These are phyloP conservation scores for Pherbina coryleti DNA, from an alignment of 2,888 invertebrate genomes.

Conservation along the genomic window DNA sequence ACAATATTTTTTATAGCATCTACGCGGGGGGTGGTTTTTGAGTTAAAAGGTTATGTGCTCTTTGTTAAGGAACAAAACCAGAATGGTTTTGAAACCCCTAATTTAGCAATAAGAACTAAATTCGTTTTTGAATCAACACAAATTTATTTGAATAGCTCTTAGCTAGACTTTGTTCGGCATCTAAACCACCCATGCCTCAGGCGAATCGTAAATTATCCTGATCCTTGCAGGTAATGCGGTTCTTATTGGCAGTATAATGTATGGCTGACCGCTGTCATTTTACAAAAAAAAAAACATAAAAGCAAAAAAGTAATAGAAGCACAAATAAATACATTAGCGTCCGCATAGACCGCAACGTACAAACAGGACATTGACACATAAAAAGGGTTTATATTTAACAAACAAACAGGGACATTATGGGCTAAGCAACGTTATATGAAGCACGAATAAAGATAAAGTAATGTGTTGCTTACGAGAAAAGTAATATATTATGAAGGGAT, in stretches of 20 bases:
- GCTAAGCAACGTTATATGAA: background rate
- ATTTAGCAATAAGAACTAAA: too few relatives aligned
- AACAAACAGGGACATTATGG: constrained; percentile 7
- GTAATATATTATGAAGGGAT: constrained; percentile 43
- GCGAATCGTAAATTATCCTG: constrained; percentile 52
- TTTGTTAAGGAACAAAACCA: background rate
- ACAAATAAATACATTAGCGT: constrained; percentile 7
- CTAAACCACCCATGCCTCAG: constrained; percentile 26
- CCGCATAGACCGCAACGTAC: background rate
- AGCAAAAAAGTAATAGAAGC: background rate
- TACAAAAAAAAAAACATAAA: background rate
- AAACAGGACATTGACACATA: constrained; percentile 18
- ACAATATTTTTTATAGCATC: background rate
- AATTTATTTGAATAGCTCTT: background rate
- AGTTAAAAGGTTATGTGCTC: background rate
- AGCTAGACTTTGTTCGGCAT: background rate
- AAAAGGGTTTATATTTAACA: constrained; percentile 11
- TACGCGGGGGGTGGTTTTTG: background rate
- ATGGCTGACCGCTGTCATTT: background rate
- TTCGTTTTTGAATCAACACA: too few relatives aligned
- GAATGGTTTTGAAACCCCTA: too few relatives aligned
- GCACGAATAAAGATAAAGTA: constrained; percentile 6
- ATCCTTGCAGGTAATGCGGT: constrained; percentile 45
- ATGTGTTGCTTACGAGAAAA: constrained; percentile 5
- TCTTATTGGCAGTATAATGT: constrained; percentile 40